A percentile compares a stretch with the other conserved stretches of the same genome.
These are phyloP conservation scores for Chrysolina oricalcia DNA, from an alignment of 2,888 invertebrate genomes.

Conservation along the genomic window DNA sequence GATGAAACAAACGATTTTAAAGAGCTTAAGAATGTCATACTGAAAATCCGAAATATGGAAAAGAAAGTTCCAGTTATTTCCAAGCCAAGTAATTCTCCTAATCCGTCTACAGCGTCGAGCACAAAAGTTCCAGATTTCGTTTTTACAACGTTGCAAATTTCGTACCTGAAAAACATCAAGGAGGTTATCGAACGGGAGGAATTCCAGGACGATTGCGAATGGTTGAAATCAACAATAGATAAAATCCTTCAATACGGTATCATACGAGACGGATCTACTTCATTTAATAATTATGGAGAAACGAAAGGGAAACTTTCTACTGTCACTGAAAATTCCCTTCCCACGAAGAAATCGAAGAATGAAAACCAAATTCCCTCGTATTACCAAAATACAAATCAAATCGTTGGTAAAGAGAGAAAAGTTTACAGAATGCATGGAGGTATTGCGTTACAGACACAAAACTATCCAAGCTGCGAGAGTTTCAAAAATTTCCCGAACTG, in stretches of 20 bases:
- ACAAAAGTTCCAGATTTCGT: conserved; percentile 20
- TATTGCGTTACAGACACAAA: conserved; percentile 91
- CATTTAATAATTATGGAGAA: not conserved
- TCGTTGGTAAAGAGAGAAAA: conserved; percentile 79
- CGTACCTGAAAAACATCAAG: conserved; percentile 55
- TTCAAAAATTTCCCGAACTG: conserved; percentile 83
- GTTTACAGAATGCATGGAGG: conserved; percentile 78
- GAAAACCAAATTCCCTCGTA: conserved; percentile 51
- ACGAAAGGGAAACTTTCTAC: not conserved
- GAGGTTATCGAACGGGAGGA: conserved; percentile 49
- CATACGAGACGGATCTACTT: not conserved
- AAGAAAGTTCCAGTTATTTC: not conserved
- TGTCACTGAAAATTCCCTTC: not conserved
- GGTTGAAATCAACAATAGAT: conserved; percentile 45
- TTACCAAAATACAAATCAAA: conserved; percentile 53
- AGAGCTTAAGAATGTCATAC: conserved; percentile 38
- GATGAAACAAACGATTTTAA: conserved; percentile 35
- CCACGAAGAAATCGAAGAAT: not conserved
- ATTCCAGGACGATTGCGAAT: conserved; percentile 46
- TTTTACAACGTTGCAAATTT: conserved; percentile 51
- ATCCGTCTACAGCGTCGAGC: not conserved
- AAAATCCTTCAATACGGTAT: conserved; percentile 31
- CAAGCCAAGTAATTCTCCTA: conserved; percentile 11
- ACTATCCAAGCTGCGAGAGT: conserved; percentile 91
- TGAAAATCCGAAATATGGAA: conserved; percentile 25